Base-by-base conservation (phyloP, 2,113 vertebrate species). In the Macaca nemestrina region DNA sequence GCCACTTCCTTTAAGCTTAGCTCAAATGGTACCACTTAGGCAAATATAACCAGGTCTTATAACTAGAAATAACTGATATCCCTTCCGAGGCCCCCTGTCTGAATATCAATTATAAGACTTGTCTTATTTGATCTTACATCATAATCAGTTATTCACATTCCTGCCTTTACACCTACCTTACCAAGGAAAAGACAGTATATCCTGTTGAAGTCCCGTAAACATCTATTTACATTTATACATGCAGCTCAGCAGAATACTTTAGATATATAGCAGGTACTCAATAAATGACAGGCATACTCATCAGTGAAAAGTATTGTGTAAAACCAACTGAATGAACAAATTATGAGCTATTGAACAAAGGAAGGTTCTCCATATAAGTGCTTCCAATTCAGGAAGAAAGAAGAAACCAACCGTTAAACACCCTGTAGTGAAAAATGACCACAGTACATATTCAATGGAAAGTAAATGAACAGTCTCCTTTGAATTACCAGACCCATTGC, bases 401-500 rank as follows among this genome's bases (percentile, higher is more conserved):
- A 14, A 72, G 86, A 84, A 96, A 85, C 52, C 4, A 59, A 79
- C 89, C 40, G 59, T 67, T 91, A 76, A 95, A 93, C 40, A 86
- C 4, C 82, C 72, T 64, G 52, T 22, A 43, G 38, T 68, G 72
- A 94, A 90, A 95, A 95, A 87, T 76, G 86, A 91, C 76, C 96
- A 91, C 64, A 97, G 85, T 82, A 32, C 64, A 35, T 81, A 92
- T 88, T 96, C 93, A 90, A 73, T 1, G 90, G 75, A 67, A 85
- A 86, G 68, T 43, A 67, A 97, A 93, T 70, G 78, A 91, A 70
- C 48, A 40, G 32, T 25, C 52, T 78, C 40, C 45, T 82, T 40
- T 67, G 61, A 97, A 93, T 20, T 93, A 57, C 57, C 35, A 92
- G 92, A 87, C 38, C 32, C 79, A 95, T 20, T 43, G 52, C 40